Base-by-base conservation (phyloP, 2,888 invertebrate species). In the Drosophila neotestacea region DNA sequence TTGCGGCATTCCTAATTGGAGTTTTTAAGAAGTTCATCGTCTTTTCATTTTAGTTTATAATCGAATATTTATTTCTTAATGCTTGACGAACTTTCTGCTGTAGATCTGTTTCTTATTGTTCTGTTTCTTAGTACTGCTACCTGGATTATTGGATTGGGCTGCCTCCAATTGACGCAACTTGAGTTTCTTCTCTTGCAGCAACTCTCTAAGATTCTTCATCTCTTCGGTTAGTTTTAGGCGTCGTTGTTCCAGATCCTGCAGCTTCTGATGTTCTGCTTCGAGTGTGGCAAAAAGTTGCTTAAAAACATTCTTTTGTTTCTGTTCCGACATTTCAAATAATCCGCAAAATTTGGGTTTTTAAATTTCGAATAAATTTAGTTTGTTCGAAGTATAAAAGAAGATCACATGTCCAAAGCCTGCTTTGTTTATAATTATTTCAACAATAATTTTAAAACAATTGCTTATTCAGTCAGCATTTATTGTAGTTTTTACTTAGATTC, bases 251-350 rank as follows among this genome's bases (percentile, higher is more conserved):
- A 81, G 13, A 0, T 58, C 27, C 38, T 32, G 67, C 1, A 81
- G 16, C 41, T 85, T 81, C 4, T 41, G 41, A 10, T 79, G 72
- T 5, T 75, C 78, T 0, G 64, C 52, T n/a, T 84, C 78, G 28
- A 84, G 60, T 2, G 65, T 73, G 7, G 48, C 70, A n/a, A 78
- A 69, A 0, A 81, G 54, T 11, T 60, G 64, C 1, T 63, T 64
- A 6, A 69, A 70, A 0, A 72, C 54, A 7, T 22, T 56, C 22
- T 22, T 48, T 65, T 51, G 36, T 5, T 58, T 32, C 11, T 73
- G 39, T 10, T 62, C 41, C 6, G 42, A 16, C 58, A 77, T 59
- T 28, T 27, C 4, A 3, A 10, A 6, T 38, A 22, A 11, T 9
- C 30, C 28, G 47, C 34, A 32, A 47, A 13, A 13, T 30, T 30